Evolutionary conservation across 1,140 invertebrate species (phyloP), one percentile per base, ranked within the genome.

Genomic region (Bacillus rossius): DNA sequence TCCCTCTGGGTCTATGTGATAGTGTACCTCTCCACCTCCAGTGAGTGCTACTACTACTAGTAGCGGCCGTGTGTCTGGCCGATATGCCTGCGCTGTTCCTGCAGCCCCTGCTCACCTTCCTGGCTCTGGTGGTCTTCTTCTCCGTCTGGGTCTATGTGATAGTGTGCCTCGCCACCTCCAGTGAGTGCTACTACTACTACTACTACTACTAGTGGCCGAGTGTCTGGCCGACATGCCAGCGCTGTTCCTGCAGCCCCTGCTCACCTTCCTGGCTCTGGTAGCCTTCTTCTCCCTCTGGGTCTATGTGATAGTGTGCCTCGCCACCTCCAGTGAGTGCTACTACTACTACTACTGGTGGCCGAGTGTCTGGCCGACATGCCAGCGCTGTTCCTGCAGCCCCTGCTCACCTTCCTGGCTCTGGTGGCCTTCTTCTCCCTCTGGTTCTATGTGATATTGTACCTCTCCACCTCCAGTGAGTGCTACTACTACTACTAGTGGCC

Each of bases 251-350:
- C 93, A 95, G 68, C 94, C 94, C 1, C 69, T 96, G 1, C 75
- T 93, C 57, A 96, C 94, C 0, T 94, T 94, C 69, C 60, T 89
- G 43, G 80, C 87, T 47, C 76, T 96, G 0, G 72, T 88, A 22
- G 59, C 84, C 40, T 96, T 96, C 71, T 88, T 94, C 61, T 73
- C 84, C 40, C 92, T 91, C 77, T 96, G 92, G 92, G 77, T 93
- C 1, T 78, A 81, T 26, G 84, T 96, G 37, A 82, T 96, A 61
- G 74, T 85, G 22, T 84, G 77, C 65, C 72, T 89, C 4, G 81
- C 82, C n/a, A 87, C 86, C 62, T 79, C 85, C 37, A 79, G 87
- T 89, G 77, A 82, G 83, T 78, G 41, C n/a, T n/a, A n/a, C n/a
- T n/a, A n/a, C n/a, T n/a, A n/a, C n/a, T n/a, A n/a, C n/a, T n/a